Evolutionary conservation across 1,140 invertebrate genomes (phyloP).

Genomic region (Plutomurus gul): DNA sequence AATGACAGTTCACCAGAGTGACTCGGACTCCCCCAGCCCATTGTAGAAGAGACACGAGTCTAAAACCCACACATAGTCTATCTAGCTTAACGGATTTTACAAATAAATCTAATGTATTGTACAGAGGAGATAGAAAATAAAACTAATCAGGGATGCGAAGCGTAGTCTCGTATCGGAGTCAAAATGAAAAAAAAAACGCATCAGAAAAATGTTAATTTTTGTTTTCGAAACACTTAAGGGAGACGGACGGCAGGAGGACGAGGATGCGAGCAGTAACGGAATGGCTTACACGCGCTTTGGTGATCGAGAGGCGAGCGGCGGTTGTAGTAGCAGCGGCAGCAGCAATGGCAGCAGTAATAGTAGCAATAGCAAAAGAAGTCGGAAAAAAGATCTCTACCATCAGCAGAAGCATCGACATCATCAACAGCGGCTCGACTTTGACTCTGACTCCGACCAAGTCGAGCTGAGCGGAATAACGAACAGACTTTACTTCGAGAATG

Average conservation of each 20-base stretch:
- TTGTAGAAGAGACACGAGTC: no score
- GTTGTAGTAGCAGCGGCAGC: not conserved
- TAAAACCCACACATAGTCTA: no score
- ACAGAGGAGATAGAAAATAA: not conserved
- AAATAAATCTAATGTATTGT: not conserved
- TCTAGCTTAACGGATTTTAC: no score
- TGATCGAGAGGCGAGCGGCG: conserved; percentile 14
- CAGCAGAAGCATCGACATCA: conserved; percentile 30
- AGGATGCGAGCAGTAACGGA: not conserved
- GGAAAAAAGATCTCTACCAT: conserved; percentile 18
- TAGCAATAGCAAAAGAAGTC: not conserved
- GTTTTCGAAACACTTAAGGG: conserved; percentile 33
- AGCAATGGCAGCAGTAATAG: not conserved
- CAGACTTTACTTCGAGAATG: conserved; percentile 53
- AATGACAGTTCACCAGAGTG: not conserved
- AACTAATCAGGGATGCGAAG: not conserved
- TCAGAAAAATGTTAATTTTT: conserved; percentile 28
- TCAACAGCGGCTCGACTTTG: conserved; percentile 32
- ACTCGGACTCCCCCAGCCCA: not conserved
- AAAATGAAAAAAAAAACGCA: not conserved
- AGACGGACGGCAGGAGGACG: conserved; percentile 4
- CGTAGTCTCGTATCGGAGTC: not conserved
- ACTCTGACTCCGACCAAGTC: conserved; percentile 48
- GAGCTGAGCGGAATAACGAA: conserved; percentile 53
- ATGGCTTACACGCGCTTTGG: conserved; percentile 43